Base-by-base conservation (phyloP, 2,797 vertebrate species). In the Thripadectes ignobilis region DNA sequence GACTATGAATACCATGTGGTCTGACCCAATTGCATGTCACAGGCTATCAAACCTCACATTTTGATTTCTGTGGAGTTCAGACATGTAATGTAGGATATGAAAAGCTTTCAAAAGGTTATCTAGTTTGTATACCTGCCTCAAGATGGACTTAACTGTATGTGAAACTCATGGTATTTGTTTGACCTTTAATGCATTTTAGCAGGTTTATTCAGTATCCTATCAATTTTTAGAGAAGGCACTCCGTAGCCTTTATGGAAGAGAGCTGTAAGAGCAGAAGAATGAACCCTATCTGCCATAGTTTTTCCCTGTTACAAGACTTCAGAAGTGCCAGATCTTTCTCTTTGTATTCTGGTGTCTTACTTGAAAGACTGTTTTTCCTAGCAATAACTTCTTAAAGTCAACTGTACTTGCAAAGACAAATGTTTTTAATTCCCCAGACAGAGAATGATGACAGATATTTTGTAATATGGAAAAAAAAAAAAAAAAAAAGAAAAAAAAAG, bases 371-470 rank as follows among this genome's bases (percentile, higher is more conserved):
- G 3, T 65, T 93, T 92, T 91, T 93, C 58, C 58, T 91, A 89
- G 68, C 68, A 93, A 18, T 93, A 52, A 58, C 62, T 83, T 94
- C 39, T 89, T 88, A 66, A 78, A 69, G 36, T 96, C 65, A 88
- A 61, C 68, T 76, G 39, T 86, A 57, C 58, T 93, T 88, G 58
- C 30, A 59, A 86, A 88, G 73, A 67, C 72, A 88, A 96, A 90
- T 92, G 82, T 91, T 91, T 96, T 95, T 81, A 95, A 92, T 94
- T 91, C 71, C 6, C 23, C n/a, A 76, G 69, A 51, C 73, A 86
- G 63, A 96, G 66, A 84, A 92, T 81, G 82, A 93, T 88, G 85
- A 78, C 69, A 84, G 69, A 76, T 86, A 89, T 71, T 95, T 88
- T 86, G 62, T 72, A 93, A 91, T 55, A 26, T 9, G 19, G 5